Evolutionary conservation across 1,140 invertebrate genomes (phyloP), one percentile per base, ranked within the genome.

Genomic region (Leucophenga varia): DNA sequence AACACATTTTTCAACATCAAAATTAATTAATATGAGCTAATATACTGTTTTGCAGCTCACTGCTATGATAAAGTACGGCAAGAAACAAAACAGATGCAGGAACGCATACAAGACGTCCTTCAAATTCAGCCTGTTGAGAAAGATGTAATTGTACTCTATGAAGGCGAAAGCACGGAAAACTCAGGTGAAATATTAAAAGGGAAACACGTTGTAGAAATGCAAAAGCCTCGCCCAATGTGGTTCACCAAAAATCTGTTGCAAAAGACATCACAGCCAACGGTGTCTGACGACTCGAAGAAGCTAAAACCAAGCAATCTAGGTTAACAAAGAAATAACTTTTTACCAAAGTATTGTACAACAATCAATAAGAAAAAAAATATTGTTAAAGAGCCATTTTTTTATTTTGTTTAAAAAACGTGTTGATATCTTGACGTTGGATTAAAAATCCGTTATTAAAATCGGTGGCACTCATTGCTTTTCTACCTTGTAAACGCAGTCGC

Each of bases 91-190:
- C 76, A 79, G 49, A 89, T 94, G 76, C 84, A 91, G 76, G 78
- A 85, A 6, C 79, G 83, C 54, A 91, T 95, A 53, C 73, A 84
- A 64, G 72, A 84, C 32, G 79, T 88, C 57, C 73, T 91, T 10
- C 83, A 84, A 38, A 63, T 88, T 12, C 72, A 81, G 8, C 87
- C 89, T 4, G 80, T 93, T 35, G 88, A 93, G 69, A 79, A 90
- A 68, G 89, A 94, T 75, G 86, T 95, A 2, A 77, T 91, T 35
- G 85, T 94, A 4, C 64, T 93, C 1, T 95, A 94, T 74, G 80
- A 92, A 67, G 86, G 86, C 42, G 92, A 95, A 74, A 83, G 80
- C 58, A 57, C 79, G 14, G 75, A 83, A 22, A 70, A 79, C 48
- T 46, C 71, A 2, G 54, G 73, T 5, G 74, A 82, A 41, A 81